phyloP scores from a whole-genome alignment of 2,797 vertebrate species.

The Periophthalmus magnuspinnatus region DNA sequence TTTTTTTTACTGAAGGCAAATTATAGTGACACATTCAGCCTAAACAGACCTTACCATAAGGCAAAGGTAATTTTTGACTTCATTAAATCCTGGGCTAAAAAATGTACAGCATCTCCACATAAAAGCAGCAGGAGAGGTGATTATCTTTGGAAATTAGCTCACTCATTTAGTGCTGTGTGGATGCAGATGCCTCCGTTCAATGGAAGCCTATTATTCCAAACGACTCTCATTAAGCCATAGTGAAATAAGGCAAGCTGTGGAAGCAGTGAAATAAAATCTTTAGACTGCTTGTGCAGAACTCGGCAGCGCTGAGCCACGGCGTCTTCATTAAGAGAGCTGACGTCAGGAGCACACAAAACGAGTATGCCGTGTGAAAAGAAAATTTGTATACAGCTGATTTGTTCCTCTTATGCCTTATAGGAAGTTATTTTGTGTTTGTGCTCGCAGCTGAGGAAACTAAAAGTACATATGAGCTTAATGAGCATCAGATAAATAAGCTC shows the following conservation, averaged over 20 bases:
- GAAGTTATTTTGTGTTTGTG: conserved; percentile 59
- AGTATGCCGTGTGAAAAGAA: conserved; percentile 41
- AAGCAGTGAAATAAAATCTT: conserved; percentile 80
- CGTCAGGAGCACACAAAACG: conserved; percentile 60
- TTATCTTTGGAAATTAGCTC: conserved; percentile 81
- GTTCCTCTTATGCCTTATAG: conserved; percentile 52
- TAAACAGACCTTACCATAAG: conserved; percentile 42
- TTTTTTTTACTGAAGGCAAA: conserved; percentile 40
- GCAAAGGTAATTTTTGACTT: conserved; percentile 68
- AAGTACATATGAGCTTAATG: conserved; percentile 63
- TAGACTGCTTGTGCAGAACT: conserved; percentile 74
- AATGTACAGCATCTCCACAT: conserved; percentile 69
- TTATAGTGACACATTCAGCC: conserved; percentile 38
- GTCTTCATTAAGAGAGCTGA: conserved; percentile 71
- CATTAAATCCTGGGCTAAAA: conserved; percentile 66
- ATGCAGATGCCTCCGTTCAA: conserved; percentile 83
- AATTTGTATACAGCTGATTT: conserved; percentile 72
- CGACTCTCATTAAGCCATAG: conserved; percentile 82
- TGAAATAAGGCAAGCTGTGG: conserved; percentile 85
- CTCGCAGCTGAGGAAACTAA: conserved; percentile 42
- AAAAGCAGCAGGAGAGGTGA: conserved; percentile 78
- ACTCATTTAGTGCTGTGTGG: conserved; percentile 82
- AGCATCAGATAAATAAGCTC: conserved; percentile 53
- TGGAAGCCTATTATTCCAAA: conserved; percentile 88
- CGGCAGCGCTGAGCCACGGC: conserved; percentile 41